Percentiles rank a stretch among this genome's conserved stretches.
These are phyloP conservation scores for Bimastos eiseni DNA, from an alignment of 2,888 invertebrate species.

Conservation along the genomic window DNA sequence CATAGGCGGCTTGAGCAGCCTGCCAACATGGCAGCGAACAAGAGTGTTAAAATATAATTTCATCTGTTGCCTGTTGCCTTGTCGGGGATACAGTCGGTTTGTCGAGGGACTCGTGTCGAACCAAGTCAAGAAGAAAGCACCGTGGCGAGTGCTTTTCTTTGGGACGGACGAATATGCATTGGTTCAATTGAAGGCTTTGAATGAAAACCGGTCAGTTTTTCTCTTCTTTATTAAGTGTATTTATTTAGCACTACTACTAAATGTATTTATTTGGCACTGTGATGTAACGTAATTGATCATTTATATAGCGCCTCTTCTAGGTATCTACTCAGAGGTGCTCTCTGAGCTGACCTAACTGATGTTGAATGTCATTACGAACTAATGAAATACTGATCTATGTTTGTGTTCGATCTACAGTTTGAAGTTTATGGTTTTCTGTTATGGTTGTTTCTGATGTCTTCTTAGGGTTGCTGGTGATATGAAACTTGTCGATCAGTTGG, in stretches of 20 bases:
- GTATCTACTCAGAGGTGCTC: too few species aligned
- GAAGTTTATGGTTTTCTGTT: too few species aligned
- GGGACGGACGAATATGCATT: conserved; percentile 83
- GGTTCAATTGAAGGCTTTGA: conserved; percentile 73
- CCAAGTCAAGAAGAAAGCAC: conserved; percentile 48
- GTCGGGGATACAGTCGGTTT: not conserved
- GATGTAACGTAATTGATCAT: not conserved
- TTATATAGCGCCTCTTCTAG: not conserved
- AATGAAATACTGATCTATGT: too few species aligned
- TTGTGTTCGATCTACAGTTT: too few species aligned
- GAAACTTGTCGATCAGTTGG: conserved; percentile 29
- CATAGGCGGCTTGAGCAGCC: not conserved
- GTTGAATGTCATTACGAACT: too few species aligned
- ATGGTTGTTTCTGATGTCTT: not conserved
- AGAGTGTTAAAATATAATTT: not conserved
- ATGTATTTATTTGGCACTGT: too few species aligned
- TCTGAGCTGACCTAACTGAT: too few species aligned
- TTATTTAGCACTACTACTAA: not conserved
- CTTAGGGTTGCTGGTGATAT: conserved; percentile 9
- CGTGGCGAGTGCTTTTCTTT: conserved; percentile 78
- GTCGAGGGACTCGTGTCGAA: not conserved
- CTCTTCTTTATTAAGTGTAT: not conserved
- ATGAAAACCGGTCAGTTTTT: conserved; percentile 70
- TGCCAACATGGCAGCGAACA: not conserved
- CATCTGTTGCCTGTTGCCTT: not conserved